Percentiles rank a stretch among this genome's conserved stretches.
phyloP scores from a whole-genome alignment of 2,797 vertebrate genomes.

The Sebastolobus altivelis region DNA sequence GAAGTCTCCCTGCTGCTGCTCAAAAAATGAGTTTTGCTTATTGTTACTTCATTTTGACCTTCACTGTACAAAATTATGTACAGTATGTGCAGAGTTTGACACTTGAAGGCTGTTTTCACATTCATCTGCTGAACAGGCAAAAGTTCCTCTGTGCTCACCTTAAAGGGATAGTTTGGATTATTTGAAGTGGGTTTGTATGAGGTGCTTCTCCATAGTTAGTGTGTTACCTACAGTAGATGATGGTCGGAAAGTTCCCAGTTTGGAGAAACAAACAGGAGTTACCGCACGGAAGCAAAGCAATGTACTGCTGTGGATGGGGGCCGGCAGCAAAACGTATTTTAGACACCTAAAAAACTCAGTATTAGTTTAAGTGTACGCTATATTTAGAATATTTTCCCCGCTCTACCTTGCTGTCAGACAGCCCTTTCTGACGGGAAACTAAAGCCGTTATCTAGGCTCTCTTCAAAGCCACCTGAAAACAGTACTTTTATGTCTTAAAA shows the following conservation, averaged over 20 bases:
- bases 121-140: not conserved
- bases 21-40: not conserved
- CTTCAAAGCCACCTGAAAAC: too few species aligned
- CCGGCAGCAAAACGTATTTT: not conserved
- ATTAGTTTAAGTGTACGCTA: too few species aligned
- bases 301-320: not conserved
- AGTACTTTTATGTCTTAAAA: not conserved
- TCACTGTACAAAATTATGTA: not conserved
- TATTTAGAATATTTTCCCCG: too few species aligned
- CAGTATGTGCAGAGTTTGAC: not conserved
- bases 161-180: not conserved
- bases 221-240: not conserved
- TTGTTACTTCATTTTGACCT: not conserved
- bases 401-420: rapidly evolving
- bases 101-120: not conserved
- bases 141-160: not conserved
- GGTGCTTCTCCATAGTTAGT: not conserved
- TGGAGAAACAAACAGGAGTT: not conserved
- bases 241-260: not conserved
- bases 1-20: not conserved
- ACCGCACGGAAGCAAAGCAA: not conserved
- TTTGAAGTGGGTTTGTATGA: not conserved
- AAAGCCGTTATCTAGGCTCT: too few species aligned
- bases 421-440: too few species aligned
- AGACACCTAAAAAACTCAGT: not conserved